A percentile compares a stretch with the other conserved stretches of the same genome.
Conservation (phyloP, 37 sponge, comb jelly and placozoan genomes). For the Ianthella basta region DNA sequence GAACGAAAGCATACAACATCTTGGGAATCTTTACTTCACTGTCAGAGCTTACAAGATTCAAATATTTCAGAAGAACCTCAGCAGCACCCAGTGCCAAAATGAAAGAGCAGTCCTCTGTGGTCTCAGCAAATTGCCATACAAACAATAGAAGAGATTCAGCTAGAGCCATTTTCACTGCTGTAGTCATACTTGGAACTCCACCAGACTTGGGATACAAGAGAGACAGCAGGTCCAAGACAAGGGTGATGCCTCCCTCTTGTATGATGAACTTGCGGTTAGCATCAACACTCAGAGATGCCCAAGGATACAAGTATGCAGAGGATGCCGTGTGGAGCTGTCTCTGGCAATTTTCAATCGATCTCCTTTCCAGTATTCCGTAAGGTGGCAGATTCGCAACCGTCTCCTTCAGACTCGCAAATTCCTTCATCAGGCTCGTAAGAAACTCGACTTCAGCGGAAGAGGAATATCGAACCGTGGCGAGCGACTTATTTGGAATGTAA, state of each 20-base stretch:
- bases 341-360: not conserved
- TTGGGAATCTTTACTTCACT: no score
- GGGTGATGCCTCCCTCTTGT: conserved; percentile 29
- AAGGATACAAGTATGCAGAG: not conserved
- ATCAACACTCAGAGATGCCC: not conserved
- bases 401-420: not conserved
- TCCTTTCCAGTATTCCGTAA: no score
- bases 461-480: not conserved
- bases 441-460: not conserved
- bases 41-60: no score
- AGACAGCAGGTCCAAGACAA: not conserved
- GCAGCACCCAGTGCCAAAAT: no score
- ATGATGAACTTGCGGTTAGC: conserved; percentile 27
- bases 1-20: no score
- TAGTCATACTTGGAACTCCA: not conserved
- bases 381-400: no score
- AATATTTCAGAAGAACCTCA: no score
- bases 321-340: not conserved
- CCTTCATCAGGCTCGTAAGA: not conserved
- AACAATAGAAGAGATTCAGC: no score
- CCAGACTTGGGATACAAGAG: not conserved
- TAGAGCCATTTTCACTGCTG: no score
- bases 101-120: no score
- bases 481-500: conserved; percentile 14
- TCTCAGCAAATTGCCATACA: no score